Evolutionary conservation across 2,113 vertebrate species (phyloP), one percentile per base, ranked within the genome.

Genomic region (Erythrocercus mccallii): DNA sequence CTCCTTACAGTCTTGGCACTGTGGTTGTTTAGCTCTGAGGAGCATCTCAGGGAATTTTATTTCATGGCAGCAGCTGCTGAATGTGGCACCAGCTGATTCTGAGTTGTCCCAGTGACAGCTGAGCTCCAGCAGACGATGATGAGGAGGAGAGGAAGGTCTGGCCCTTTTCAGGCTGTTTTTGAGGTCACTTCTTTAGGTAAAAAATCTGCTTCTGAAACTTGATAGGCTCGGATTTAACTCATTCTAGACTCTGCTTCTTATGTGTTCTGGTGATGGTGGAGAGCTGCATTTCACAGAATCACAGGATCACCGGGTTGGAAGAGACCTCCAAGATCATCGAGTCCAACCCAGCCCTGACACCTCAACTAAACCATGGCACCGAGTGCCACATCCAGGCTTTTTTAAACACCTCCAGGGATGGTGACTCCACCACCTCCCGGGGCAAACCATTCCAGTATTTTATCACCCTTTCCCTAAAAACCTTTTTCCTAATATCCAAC

Each of bases 71-170:
- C 4, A 3, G 10, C 25, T 72, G 40, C n/a, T 45, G 71, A 17
- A 40, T 0, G 1, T 80, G 42, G 65, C 42, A 57, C 42, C 54
- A 50, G 35, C 35, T 11, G 27, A 30, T 58, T 15, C 58, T 22
- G 35, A 30, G 31, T 28, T 44, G 61, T 25, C 56, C 37, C 15
- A 10, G 14, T 0, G 0, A 8, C 56, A 69, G 23, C 61, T 71
- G 74, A 90, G 48, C 44, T 58, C 61, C 79, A 4, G 6, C 53
- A 51, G 45, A 0, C 6, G 44, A 18, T 14, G 54, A 31, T 6
- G 66, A 22, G 33, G 4, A 57, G 54, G 25, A 54, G 40, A 24
- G 3, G 60, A 86, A 88, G 45, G 56, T 28, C 44, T n/a, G 64
- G 16, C 17, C 10, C 25, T 22, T 54, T 21, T 5, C 66, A 60